phyloP scores from a whole-genome alignment of 2,888 invertebrate species.

The Trachelus troglodyta region DNA sequence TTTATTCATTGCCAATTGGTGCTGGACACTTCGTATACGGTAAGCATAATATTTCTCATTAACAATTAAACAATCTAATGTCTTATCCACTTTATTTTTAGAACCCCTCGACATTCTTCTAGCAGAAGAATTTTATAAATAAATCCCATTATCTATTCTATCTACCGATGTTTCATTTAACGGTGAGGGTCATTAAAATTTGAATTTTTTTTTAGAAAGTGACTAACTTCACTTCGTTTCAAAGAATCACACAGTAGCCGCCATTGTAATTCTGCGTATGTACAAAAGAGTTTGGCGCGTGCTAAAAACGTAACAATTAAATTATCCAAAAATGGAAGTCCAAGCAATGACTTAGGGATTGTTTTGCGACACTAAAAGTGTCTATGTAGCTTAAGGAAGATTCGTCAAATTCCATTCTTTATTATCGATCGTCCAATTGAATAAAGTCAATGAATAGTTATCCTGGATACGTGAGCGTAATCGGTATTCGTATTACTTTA shows the following conservation, averaged over 20 bases:
- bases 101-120: background rate
- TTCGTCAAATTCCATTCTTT: background rate
- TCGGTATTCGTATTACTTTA: background rate
- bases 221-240: background rate
- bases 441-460: background rate
- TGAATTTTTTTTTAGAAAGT: background rate
- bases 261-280: background rate
- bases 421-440: background rate
- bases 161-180: background rate
- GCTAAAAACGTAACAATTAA: background rate
- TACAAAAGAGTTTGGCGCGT: background rate
- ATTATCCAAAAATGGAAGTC: background rate
- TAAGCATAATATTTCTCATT: background rate
- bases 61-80: background rate
- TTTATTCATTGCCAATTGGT: conserved; percentile 2
- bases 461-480: background rate
- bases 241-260: background rate
- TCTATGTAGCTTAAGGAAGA: background rate
- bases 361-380: background rate
- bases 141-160: background rate
- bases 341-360: background rate
- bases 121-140: background rate
- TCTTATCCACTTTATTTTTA: background rate
- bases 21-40: background rate
- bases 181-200: background rate